Base-by-base conservation (phyloP, 2,888 invertebrate genomes). In the Nudaria mundana region DNA sequence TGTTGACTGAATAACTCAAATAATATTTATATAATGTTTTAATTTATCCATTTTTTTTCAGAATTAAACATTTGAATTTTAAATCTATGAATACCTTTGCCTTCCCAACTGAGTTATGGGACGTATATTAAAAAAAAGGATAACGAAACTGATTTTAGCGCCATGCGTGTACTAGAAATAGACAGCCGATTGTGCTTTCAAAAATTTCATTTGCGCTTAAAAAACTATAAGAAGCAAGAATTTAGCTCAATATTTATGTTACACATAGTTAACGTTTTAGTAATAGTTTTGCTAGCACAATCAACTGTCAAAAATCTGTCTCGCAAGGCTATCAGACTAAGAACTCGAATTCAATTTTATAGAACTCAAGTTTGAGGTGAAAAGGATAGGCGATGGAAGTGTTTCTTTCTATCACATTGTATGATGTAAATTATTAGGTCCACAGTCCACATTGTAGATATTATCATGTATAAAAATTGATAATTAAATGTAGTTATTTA, bases 121-220 rank as follows among this genome's bases (percentile, higher is more conserved):
- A 77, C 66, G 73, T 69, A 78, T 70, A 70, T 60, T 64, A 52
- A 57, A 58, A 3, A 57, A 78, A 76, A 71, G 77, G 73, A 81
- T 77, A 71, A 62, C 67, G 62, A 72, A 74, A 66, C 63, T 66
- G 58, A 37, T 48, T n/a, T 58, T 53, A 58, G 55, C 23, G 5
- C 41, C 42, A 38, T 40, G 18, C 37, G 1, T 7, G 30, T 16
- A 38, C 11, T 32, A 29, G 11, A 42, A 35, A 23, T 5, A 26
- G 6, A 6, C 37, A 37, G 43, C 40, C 37, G 42, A 52, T 49
- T 52, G 35, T 29, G 32, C 30, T 16, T n/a, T n/a, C 13, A 43
- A 45, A 54, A 30, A 3, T 24, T 24, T 42, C 7, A 39, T 48
- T 56, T 59, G 38, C 47, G 43, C 50, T 48, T 41, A 26, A 30